These are phyloP conservation scores for Pterocles orientalis DNA, from an alignment of 2,113 vertebrate species.

Conservation along the genomic window DNA sequence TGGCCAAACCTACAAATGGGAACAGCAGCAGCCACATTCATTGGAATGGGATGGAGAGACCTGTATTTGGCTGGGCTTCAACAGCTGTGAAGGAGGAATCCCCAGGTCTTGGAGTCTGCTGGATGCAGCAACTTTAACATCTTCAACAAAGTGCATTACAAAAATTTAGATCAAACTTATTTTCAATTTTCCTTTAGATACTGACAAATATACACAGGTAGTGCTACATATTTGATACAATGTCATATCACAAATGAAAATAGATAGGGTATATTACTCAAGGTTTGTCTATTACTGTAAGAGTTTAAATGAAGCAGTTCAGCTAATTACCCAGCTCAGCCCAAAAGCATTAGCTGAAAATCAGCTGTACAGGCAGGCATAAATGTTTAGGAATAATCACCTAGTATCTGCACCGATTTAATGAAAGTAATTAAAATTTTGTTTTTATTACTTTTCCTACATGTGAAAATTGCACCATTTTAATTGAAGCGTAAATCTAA, in stretches of 20 bases:
- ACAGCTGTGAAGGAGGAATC: not conserved
- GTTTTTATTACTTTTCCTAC: not conserved
- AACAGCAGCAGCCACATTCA: not conserved
- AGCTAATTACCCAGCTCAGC: not conserved
- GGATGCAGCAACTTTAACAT: not conserved
- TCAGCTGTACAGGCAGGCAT: not conserved
- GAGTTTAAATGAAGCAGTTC: not conserved
- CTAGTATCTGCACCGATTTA: not conserved
- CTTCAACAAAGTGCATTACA: not conserved
- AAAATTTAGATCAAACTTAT: not conserved
- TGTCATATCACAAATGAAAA: not conserved
- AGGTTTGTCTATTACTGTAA: not conserved
- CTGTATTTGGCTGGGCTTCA: not conserved
- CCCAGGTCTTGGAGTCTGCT: not conserved
- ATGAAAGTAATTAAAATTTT: not conserved
- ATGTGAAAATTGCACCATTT: not conserved
- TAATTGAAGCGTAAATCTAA: not conserved
- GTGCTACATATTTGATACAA: not conserved
- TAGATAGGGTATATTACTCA: not conserved
- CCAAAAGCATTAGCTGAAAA: not conserved
- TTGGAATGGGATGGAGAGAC: not conserved
- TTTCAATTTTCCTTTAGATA: not conserved
- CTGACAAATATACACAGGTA: not conserved
- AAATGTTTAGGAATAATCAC: not conserved
- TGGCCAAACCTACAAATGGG: not conserved